Conservation (phyloP, 2,113 vertebrate genomes). For the Prionailurus viverrinus region DNA sequence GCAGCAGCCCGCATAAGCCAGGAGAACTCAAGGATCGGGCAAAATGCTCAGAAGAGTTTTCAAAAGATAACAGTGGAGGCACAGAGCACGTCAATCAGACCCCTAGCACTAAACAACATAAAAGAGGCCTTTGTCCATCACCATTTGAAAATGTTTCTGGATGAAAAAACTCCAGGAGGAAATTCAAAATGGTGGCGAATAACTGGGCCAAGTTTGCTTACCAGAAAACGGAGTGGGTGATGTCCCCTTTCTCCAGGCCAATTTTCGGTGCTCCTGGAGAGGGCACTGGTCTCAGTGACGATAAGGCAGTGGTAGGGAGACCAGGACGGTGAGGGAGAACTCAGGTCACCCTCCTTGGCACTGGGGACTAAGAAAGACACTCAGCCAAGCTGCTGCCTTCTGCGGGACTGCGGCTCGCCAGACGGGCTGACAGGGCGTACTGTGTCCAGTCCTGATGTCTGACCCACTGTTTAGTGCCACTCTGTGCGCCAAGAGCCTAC, state of each 20-base stretch:
- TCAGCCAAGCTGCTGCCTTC: neutral
- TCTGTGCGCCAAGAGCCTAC: neutral
- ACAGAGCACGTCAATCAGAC: neutral
- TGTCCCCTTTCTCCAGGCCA: neutral
- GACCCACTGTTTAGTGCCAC: neutral
- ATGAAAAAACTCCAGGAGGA: neutral
- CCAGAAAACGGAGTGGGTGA: neutral
- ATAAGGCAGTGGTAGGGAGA: neutral
- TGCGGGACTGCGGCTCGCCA: neutral
- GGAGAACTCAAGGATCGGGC: neutral
- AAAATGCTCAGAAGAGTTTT: neutral
- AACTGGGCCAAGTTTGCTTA: neutral
- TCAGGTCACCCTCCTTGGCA: neutral
- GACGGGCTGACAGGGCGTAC: accelerated
- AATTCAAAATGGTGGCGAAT: neutral
- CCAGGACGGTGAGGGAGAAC: neutral
- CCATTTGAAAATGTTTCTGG: neutral
- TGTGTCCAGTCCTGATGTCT: neutral
- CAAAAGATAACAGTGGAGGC: neutral
- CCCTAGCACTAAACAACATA: neutral
- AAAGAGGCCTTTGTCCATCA: neutral
- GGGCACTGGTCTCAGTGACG: neutral
- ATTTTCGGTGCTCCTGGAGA: neutral
- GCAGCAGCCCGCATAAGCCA: neutral
- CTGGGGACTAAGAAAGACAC: neutral